Evolutionary conservation across 1,140 invertebrate genomes (phyloP).

Genomic region (Diabrotica virgifera): DNA sequence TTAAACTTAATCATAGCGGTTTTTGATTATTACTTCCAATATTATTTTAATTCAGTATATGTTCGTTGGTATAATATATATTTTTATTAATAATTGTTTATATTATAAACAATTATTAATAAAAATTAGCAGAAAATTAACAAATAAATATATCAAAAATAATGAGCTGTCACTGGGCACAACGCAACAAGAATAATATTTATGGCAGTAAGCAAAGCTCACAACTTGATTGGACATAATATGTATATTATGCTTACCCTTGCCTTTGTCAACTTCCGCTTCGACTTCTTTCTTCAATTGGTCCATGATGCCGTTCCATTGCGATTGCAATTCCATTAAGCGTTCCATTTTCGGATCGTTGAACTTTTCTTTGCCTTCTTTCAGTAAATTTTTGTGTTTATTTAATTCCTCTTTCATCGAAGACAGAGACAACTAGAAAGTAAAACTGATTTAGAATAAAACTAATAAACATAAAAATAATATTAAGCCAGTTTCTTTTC

Average conservation of each 20-base stretch:
- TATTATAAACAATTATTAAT: no score
- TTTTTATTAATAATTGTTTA: no score
- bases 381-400: slow-evolving; percentile 22
- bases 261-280: slow-evolving; percentile 28
- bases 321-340: slow-evolving; percentile 29
- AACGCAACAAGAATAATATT: neutral
- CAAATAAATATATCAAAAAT: neutral
- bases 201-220: neutral
- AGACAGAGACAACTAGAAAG: slow-evolving; percentile 36
- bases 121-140: neutral
- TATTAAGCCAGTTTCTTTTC: neutral
- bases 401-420: slow-evolving; percentile 32
- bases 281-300: slow-evolving; percentile 28
- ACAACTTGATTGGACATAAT: slow-evolving; percentile 2
- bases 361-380: slow-evolving; percentile 30
- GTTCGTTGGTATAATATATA: no score
- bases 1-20: no score
- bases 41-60: no score
- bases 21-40: no score
- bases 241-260: slow-evolving; percentile 1
- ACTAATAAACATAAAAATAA: no score
- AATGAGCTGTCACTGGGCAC: neutral
- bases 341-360: slow-evolving; percentile 25
- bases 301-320: slow-evolving; percentile 33
- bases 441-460: neutral